Conservation (phyloP, 2,113 vertebrate genomes). For the Crocuta crocuta region DNA sequence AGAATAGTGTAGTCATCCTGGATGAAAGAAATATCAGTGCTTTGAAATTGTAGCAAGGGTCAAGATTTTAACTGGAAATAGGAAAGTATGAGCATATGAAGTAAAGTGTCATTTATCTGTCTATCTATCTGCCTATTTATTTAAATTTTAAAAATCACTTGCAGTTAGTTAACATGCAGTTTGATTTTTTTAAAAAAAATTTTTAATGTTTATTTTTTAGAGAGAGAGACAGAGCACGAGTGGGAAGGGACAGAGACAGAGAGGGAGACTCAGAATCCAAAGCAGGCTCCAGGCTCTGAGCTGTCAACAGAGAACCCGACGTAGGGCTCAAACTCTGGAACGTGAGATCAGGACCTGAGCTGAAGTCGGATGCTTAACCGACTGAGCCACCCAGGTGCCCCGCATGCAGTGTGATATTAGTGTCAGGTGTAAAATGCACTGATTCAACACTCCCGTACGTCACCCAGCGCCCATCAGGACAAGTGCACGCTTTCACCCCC, state of each 20-base stretch:
- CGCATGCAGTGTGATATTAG: not conserved
- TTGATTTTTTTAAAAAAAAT: not conserved
- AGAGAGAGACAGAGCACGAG: no score
- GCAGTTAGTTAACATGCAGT: not conserved
- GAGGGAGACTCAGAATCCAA: no score
- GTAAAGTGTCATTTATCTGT: not conserved
- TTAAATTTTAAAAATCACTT: not conserved
- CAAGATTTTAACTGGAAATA: not conserved
- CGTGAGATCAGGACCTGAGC: no score
- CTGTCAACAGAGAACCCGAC: no score
- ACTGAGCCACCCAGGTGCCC: no score
- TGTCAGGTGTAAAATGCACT: not conserved
- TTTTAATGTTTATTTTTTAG: no score
- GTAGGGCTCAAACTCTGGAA: no score
- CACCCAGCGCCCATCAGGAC: not conserved
- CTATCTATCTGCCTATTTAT: not conserved
- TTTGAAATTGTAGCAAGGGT: not conserved
- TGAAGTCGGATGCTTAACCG: no score
- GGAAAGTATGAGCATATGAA: not conserved
- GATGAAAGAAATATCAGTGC: not conserved
- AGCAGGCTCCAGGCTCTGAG: no score
- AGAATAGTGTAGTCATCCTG: not conserved
- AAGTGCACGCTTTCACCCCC: not conserved
- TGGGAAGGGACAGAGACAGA: no score
- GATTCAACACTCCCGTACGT: not conserved